Evolutionary conservation across 2,113 vertebrate genomes (phyloP), one percentile per base, ranked within the genome.

Genomic region (Greenwoodochromis staneri): DNA sequence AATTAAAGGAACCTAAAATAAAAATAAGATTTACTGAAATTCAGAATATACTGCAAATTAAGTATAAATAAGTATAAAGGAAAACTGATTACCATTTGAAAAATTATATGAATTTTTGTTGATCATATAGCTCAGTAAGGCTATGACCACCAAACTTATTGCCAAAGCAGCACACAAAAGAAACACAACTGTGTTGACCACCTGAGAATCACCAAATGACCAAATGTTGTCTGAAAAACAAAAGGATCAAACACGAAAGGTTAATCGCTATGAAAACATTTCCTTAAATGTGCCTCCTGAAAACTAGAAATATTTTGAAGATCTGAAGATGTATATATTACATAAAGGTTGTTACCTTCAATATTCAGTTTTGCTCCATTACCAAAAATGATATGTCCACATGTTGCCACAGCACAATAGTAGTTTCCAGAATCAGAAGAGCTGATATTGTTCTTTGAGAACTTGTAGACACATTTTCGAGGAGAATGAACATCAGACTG

Each of bases 381-480:
- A 3, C 94, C 94, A 78, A 95, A 17, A 11, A 93, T 6, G 38
- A 95, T 84, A 7, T 59, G 45, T 63, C 93, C 93, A 90, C 92
- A 95, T 34, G 69, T 27, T 42, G 14, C 86, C 45, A 93, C 86
- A 76, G 94, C 94, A 73, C 94, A 94, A 55, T 94, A 92, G 66
- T 94, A 95, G 9, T 69, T 93, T 19, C 85, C 94, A 61, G 80
- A 31, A 59, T 95, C 89, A 36, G 59, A 83, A 4, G 61, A 45
- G 45, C n/a, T 57, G 21, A 80, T 9, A 2, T 83, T 90, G 24
- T 13, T 87, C 84, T 87, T 95, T 31, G 85, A 82, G 31, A 95
- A 83, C 8, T 19, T 83, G 81, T 91, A 92, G 53, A 71, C 29
- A 85, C 92, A 95, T 5, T 63, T 91, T 34, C 1, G 81, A 27